Percentiles rank a stretch among this genome's conserved stretches.
Evolutionary conservation across 2,113 vertebrate genomes (phyloP).

Genomic region (Sialia sialis): DNA sequence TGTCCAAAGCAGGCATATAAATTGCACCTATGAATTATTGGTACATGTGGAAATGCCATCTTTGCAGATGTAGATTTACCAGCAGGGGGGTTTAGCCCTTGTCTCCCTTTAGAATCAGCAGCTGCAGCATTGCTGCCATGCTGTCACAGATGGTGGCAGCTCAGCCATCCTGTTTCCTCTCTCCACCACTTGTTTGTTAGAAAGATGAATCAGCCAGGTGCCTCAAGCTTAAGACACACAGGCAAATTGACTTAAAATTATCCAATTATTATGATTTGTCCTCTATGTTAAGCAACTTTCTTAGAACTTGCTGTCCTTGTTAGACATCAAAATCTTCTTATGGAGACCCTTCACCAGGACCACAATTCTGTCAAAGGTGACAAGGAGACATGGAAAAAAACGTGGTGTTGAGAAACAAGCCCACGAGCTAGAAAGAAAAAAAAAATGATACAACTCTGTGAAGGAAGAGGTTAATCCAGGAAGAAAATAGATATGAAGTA

Average conservation of each 20-base stretch:
- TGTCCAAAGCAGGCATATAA: neutral
- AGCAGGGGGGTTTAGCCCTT: neutral
- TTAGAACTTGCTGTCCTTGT: neutral
- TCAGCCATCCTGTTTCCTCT: neutral
- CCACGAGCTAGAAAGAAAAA: neutral
- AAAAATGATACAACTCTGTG: neutral
- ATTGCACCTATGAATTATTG: neutral
- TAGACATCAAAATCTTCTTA: neutral
- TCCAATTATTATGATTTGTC: neutral
- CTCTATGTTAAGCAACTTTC: neutral
- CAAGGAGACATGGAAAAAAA: neutral
- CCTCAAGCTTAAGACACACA: neutral
- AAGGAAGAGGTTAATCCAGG: neutral
- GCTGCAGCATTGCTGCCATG: neutral
- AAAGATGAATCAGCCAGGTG: neutral
- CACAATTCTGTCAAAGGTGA: neutral
- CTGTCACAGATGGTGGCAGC: neutral
- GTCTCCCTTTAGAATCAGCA: neutral
- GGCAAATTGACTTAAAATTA: neutral
- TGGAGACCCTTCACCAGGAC: neutral
- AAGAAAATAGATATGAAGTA: neutral
- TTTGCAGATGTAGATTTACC: neutral
- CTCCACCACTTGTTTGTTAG: neutral
- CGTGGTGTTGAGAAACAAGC: neutral
- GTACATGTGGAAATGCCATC: neutral